Conservation (phyloP, 2,797 vertebrate species). For the Fistularia commersonii region DNA sequence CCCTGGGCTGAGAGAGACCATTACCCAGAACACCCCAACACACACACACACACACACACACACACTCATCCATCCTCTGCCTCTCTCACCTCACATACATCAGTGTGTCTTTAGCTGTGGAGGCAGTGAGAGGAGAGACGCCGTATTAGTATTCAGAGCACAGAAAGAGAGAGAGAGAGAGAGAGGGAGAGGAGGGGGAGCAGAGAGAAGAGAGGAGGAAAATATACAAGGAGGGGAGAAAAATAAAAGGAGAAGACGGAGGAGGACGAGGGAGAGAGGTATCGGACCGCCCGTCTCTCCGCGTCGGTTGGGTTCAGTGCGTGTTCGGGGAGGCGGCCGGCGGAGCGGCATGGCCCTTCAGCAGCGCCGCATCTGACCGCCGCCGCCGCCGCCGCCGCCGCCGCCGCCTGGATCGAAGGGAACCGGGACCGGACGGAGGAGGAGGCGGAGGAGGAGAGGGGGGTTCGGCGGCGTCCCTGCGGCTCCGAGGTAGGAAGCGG, state of each 20-base stretch:
- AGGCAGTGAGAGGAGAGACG: constrained; percentile 64
- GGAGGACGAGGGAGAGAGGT: constrained; percentile 29
- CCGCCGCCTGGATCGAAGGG: no score
- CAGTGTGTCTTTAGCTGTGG: constrained; percentile 75
- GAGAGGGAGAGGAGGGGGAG: constrained; percentile 21
- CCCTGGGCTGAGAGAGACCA: constrained; percentile 32
- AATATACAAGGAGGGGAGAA: no score
- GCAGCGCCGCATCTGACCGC: constrained; percentile 66
- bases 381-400: no score
- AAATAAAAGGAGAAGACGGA: no score
- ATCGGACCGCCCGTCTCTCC: no score
- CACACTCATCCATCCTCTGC: constrained; percentile 16
- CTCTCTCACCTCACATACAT: constrained; percentile 65
- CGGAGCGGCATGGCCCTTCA: no score
- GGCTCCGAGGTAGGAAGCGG: constrained; percentile 53
- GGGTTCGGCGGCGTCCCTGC: no score
- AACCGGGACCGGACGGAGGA: constrained; percentile 27
- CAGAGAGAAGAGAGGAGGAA: constrained; percentile 20
- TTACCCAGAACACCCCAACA: constrained; percentile 16
- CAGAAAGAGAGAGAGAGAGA: constrained; percentile 57
- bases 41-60: constrained; percentile 1
- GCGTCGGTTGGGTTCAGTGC: no score
- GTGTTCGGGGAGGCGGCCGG: no score
- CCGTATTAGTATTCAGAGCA: constrained; percentile 81
- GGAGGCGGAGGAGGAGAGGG: no score